Conservation (phyloP, 2,113 vertebrate genomes). For the Oryzias melastigma region DNA sequence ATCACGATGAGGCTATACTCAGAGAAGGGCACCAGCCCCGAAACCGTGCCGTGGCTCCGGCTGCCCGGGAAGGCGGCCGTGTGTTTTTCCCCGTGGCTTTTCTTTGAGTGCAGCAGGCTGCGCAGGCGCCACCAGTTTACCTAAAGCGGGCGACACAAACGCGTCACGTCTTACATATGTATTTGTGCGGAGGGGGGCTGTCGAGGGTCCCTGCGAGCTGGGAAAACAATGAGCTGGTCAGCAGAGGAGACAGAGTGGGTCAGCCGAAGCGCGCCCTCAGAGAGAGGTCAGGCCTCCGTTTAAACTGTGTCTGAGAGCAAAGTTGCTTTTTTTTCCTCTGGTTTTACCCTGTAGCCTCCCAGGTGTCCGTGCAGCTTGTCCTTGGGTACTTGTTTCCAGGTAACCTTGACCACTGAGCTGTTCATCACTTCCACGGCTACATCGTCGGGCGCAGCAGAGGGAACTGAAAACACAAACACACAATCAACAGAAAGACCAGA, state of each 20-base stretch:
- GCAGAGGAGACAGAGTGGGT: conserved; percentile 20
- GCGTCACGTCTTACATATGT: conserved; percentile 2
- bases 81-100: conserved; percentile 81
- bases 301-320: conserved; percentile 64
- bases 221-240: conserved; percentile 23
- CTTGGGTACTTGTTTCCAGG: conserved; percentile 86
- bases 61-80: conserved; percentile 82
- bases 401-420: conserved; percentile 85
- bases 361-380: conserved; percentile 92
- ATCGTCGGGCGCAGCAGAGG: conserved; percentile 84
- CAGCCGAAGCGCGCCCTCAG: conserved; percentile 28
- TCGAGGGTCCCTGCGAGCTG: neutral
- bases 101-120: conserved; percentile 81
- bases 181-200: neutral
- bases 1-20: conserved; percentile 88
- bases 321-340: conserved; percentile 54
- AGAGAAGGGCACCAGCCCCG: conserved; percentile 87
- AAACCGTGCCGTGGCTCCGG: conserved; percentile 79
- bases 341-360: conserved; percentile 92
- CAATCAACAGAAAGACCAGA: conserved; percentile 6
- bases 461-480: conserved; percentile 79
- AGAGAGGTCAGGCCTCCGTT: conserved; percentile 56
- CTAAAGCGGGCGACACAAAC: conserved; percentile 61
- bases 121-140: conserved; percentile 91
- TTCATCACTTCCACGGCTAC: conserved; percentile 85